Evolutionary conservation across 2,113 vertebrate genomes (phyloP).

Genomic region (Bubo blakistoni): DNA sequence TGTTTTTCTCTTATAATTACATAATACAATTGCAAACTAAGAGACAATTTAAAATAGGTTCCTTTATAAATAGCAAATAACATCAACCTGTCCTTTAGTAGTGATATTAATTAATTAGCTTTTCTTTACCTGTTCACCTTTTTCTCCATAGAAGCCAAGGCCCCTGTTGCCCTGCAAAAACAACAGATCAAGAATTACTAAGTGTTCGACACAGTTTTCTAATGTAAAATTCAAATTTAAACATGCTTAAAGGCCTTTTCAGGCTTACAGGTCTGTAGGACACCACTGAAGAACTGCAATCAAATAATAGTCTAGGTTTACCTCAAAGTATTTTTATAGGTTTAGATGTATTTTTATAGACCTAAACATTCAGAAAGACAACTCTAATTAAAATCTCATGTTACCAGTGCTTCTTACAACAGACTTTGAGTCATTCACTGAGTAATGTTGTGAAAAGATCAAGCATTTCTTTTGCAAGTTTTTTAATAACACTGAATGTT

Average conservation of each 20-base stretch:
- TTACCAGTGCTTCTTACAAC: not conserved
- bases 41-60: not conserved
- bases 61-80: not conserved
- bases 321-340: not conserved
- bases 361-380: not conserved
- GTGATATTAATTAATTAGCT: not conserved
- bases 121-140: conserved; percentile 77
- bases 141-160: conserved; percentile 75
- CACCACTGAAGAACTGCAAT: not conserved
- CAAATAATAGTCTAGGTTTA: not conserved
- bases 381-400: not conserved
- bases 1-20: not conserved
- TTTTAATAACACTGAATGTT: not conserved
- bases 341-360: conserved; percentile 4
- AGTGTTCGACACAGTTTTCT: not conserved
- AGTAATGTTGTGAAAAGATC: not conserved
- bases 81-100: not conserved
- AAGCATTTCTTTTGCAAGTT: not conserved
- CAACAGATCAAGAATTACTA: not conserved
- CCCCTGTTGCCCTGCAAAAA: conserved; percentile 77
- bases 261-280: not conserved
- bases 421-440: not conserved
- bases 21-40: not conserved
- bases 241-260: not conserved
- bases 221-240: not conserved